phyloP scores from a whole-genome alignment of 2,113 vertebrate genomes.

The Amphiprion ocellaris region DNA sequence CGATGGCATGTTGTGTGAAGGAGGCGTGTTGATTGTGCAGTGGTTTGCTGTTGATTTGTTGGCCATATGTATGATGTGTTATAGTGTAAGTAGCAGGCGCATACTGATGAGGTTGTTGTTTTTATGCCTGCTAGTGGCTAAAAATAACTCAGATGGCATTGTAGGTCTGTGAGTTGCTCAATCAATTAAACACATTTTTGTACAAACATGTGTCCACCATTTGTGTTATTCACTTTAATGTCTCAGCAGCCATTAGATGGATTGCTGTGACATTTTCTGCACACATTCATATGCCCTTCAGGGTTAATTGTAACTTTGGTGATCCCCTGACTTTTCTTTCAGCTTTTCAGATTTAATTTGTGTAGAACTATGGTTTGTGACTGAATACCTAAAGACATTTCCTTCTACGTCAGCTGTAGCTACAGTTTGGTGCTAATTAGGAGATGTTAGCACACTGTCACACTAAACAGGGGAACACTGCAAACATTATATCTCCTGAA shows the following conservation, averaged over 20 bases:
- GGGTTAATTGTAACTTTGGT: not conserved
- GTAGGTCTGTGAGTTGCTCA: not conserved
- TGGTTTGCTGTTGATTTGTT: constrained; percentile 34
- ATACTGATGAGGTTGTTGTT: not conserved
- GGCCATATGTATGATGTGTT: constrained; percentile 24
- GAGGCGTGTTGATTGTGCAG: not conserved
- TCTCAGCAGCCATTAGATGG: too few relatives aligned
- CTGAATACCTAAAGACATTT: not conserved
- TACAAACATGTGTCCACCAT: too few relatives aligned
- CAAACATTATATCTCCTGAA: too few relatives aligned
- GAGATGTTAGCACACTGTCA: not conserved
- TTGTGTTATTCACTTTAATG: too few relatives aligned
- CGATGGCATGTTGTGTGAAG: not conserved
- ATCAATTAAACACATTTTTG: too few relatives aligned
- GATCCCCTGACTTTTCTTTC: not conserved
- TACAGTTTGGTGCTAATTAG: not conserved
- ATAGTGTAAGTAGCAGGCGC: constrained; percentile 9
- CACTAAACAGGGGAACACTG: not conserved
- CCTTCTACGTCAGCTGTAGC: not conserved
- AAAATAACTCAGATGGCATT: not conserved
- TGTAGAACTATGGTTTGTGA: not conserved
- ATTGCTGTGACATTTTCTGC: not conserved
- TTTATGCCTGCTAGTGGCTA: not conserved
- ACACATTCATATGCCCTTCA: not conserved
- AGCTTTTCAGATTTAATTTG: not conserved